Percentiles rank a stretch among this genome's conserved stretches.
phyloP scores from a whole-genome alignment of 2,797 vertebrate species.

The Danio choprae region DNA sequence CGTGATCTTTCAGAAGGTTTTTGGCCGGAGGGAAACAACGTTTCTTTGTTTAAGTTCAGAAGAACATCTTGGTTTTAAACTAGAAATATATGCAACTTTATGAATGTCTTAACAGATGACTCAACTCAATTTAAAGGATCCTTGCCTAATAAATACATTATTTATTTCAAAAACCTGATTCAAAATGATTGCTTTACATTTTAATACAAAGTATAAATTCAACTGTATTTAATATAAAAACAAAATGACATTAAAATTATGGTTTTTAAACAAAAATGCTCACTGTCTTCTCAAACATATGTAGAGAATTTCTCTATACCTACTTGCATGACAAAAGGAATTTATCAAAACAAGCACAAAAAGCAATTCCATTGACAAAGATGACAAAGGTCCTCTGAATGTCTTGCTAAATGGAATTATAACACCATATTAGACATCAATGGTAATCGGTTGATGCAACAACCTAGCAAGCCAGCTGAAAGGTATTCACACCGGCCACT shows the following conservation, averaged over 20 bases:
- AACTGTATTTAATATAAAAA: not conserved
- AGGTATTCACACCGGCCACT: slow-evolving; percentile 31
- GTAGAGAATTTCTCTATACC: not conserved
- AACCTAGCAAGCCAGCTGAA: slow-evolving; percentile 37
- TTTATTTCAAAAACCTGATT: not conserved
- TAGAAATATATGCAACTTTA: not conserved
- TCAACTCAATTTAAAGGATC: not conserved
- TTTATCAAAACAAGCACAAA: slow-evolving; percentile 22
- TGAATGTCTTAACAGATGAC: not conserved
- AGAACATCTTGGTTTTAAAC: not conserved
- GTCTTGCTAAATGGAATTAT: slow-evolving; percentile 19
- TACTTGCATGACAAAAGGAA: slow-evolving; percentile 8
- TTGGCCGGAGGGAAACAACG: not conserved
- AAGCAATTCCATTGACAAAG: not conserved
- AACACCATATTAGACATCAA: slow-evolving; percentile 37
- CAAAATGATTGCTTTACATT: not conserved
- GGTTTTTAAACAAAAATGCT: not conserved
- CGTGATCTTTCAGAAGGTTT: not conserved
- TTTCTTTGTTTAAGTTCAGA: not conserved
- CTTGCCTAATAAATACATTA: not conserved
- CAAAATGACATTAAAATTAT: not conserved
- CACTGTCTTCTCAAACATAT: not conserved
- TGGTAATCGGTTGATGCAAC: slow-evolving; percentile 10
- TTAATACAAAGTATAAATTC: not conserved
- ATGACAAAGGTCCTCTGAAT: slow-evolving; percentile 20